Evolutionary conservation across 2,113 vertebrate species (phyloP).

Genomic region (Xiphias gladius): DNA sequence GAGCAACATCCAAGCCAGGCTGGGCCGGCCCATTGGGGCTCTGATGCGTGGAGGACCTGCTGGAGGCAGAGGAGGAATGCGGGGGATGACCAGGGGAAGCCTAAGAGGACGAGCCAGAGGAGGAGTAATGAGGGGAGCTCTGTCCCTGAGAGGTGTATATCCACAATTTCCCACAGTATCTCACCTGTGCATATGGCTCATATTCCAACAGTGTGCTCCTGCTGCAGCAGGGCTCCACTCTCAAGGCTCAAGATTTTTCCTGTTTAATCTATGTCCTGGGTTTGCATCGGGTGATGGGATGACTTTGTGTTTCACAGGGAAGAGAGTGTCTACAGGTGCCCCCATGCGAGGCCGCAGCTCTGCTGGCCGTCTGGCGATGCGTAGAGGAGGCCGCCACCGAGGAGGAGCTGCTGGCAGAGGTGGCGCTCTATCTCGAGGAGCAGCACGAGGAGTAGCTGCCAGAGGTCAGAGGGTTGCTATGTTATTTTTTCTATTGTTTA

Average conservation of each 20-base stretch:
- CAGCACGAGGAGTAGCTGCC: conserved; percentile 82
- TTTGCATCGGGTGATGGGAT: not conserved
- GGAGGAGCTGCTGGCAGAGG: conserved; percentile 89
- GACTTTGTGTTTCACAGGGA: conserved; percentile 54
- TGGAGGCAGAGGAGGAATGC: conserved; percentile 89
- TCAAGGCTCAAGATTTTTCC: not conserved
- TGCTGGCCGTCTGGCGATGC: conserved; percentile 89
- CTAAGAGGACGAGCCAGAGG: conserved; percentile 89
- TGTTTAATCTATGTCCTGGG: not conserved
- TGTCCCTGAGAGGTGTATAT: conserved; percentile 90
- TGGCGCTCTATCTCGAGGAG: conserved; percentile 87
- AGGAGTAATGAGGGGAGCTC: conserved; percentile 89
- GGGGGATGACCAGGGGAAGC: conserved; percentile 89
- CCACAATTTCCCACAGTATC: not conserved
- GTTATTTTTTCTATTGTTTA: not conserved
- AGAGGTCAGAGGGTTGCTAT: conserved; percentile 42
- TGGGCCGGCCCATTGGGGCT: conserved; percentile 91
- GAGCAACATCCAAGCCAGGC: conserved; percentile 96
- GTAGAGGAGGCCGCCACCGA: conserved; percentile 84
- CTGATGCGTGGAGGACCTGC: conserved; percentile 88
- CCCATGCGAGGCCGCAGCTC: conserved; percentile 90
- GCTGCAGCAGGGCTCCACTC: too few relatives aligned
- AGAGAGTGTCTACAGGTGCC: conserved; percentile 75
- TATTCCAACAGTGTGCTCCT: not conserved
- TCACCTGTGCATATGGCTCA: not conserved